Conservation (phyloP, 2,113 vertebrate species). For the Apodemus sylvaticus region DNA sequence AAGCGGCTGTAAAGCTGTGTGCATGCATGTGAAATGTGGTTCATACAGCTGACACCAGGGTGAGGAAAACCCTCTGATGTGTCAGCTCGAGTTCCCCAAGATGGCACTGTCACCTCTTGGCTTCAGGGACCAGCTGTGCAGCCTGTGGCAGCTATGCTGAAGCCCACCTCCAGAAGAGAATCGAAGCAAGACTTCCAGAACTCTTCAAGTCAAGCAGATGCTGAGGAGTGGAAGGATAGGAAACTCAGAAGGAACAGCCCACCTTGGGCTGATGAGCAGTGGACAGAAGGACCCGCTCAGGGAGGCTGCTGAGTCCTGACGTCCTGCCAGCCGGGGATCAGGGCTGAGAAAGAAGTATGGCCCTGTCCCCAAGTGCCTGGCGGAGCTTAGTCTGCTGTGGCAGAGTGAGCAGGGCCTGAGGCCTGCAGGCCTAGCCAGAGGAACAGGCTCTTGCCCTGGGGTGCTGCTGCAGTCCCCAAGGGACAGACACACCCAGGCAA, state of each 20-base stretch:
- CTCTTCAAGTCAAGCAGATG: not conserved
- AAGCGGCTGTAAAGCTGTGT: not conserved
- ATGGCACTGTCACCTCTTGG: not conserved
- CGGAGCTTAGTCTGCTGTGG: not conserved
- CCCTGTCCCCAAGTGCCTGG: rapidly evolving
- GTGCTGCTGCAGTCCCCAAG: not conserved
- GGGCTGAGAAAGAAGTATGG: rapidly evolving
- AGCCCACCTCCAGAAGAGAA: not conserved
- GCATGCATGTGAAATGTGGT: rapidly evolving
- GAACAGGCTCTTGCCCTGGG: not conserved
- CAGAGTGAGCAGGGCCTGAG: not conserved
- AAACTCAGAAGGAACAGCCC: not conserved
- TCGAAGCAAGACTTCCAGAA: rapidly evolving
- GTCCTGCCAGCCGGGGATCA: not conserved
- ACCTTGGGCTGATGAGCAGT: rapidly evolving
- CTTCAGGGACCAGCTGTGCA: not conserved
- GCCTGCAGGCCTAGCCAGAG: rapidly evolving
- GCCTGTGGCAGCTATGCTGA: no score
- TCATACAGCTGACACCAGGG: not conserved
- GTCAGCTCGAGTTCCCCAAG: not conserved
- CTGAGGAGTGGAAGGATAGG: not conserved
- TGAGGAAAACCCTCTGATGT: not conserved
- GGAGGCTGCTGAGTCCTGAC: not conserved
- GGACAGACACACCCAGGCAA: not conserved
- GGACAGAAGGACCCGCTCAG: not conserved